Conservation (phyloP, 2,888 invertebrate species). For the Limnephilus auricula region DNA sequence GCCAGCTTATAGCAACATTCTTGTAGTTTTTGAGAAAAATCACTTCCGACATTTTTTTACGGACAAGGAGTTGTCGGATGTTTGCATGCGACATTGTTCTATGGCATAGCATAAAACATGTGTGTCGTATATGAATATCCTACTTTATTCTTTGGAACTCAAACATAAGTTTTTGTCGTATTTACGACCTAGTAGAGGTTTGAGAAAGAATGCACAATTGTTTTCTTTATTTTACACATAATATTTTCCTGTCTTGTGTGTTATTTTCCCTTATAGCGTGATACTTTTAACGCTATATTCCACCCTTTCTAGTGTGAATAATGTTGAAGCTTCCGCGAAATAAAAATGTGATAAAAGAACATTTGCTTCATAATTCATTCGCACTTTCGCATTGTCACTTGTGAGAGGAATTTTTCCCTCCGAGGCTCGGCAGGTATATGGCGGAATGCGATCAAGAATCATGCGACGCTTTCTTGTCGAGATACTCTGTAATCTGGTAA, state of each 20-base stretch:
- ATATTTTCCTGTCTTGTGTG: too few relatives aligned
- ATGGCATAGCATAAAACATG: neutral
- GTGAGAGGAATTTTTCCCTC: neutral
- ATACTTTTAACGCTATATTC: neutral
- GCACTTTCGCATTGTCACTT: neutral
- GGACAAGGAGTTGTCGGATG: neutral
- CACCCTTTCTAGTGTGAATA: neutral
- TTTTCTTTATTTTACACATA: too few relatives aligned
- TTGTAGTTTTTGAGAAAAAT: neutral
- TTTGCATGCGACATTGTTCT: neutral
- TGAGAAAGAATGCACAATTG: too few relatives aligned
- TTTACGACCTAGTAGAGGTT: too few relatives aligned
- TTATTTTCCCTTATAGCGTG: too few relatives aligned
- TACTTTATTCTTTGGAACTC: too few relatives aligned
- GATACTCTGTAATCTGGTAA: neutral
- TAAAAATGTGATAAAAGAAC: neutral
- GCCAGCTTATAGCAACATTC: too few relatives aligned
- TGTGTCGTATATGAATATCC: neutral
- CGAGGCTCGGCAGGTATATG: neutral
- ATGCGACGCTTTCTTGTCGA: neutral
- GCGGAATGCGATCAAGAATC: neutral
- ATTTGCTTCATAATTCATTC: neutral
- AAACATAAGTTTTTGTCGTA: too few relatives aligned
- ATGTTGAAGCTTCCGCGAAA: neutral
- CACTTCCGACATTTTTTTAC: neutral